Evolutionary conservation across 2,888 invertebrate genomes (phyloP), one percentile per base, ranked within the genome.

Genomic region (Hyposoter dolosus): DNA sequence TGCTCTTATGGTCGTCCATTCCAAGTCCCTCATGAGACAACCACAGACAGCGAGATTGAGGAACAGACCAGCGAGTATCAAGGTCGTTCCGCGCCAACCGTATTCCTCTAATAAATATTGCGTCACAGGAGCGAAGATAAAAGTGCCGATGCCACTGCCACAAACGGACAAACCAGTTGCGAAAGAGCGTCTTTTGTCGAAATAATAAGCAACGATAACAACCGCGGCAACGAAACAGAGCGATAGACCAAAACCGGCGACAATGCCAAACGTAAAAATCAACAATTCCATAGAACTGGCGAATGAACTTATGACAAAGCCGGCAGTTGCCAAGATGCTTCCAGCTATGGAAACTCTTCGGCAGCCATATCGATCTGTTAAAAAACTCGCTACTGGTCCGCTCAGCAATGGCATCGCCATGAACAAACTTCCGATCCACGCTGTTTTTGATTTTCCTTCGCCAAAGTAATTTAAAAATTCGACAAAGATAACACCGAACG

Each of bases 221-320:
- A 98, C 98, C 0, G 98, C 98, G n/a, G 98, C 97, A 75, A 98
- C 98, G 94, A 98, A 98, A 93, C 98, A 98, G 84, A 98, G 95
- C 90, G 98, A 97, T 87, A 98, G 95, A 17, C 98, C 98, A 90
- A 98, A 97, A 1, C 98, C 98, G 53, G 98, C 96, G 91, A 98
- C 95, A 19, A 98, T 95, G 32, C 98, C 98, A 93, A 98, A 98
- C 0, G 98, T 98, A 86, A 98, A 94, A 92, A 97, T 97, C 87
- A 98, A 95, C 84, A 97, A 95, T 92, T 96, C 96, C 95, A 98
- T 96, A 86, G 97, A 97, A 91, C 96, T 96, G 47, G 96, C 96
- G 92, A 96, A 96, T 19, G 97, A 96, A 89, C 97, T 97, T 80
- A 97, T 95, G 50, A 98, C 95, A 94, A 98, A 98, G 47, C 98